These are phyloP conservation scores for Orthosia incerta DNA, from an alignment of 2,888 invertebrate genomes.

Conservation along the genomic window DNA sequence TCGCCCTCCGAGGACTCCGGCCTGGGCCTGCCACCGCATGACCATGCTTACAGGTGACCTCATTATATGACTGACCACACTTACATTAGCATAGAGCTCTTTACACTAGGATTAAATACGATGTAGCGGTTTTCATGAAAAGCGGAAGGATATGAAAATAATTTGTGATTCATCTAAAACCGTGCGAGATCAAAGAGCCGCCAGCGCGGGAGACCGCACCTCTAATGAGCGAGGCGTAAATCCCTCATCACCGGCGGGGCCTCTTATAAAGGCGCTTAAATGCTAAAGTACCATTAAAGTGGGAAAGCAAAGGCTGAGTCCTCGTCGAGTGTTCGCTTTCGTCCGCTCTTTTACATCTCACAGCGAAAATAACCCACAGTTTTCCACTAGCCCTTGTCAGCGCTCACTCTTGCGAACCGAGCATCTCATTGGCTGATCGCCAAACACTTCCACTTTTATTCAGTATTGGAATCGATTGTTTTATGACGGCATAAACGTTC, in stretches of 20 bases:
- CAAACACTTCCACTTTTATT: constrained; percentile 86
- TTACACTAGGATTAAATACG: constrained; percentile 33
- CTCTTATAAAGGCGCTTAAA: constrained; percentile 80
- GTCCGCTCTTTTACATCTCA: constrained; percentile 84
- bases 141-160: constrained; percentile 35
- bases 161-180: constrained; percentile 50
- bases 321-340: constrained; percentile 83
- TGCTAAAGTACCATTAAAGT: constrained; percentile 82
- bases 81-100: constrained; percentile 63
- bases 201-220: constrained; percentile 55
- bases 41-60: constrained; percentile 92
- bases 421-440: constrained; percentile 85
- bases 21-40: constrained; percentile 96
- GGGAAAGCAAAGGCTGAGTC: constrained; percentile 83
- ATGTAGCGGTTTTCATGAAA: constrained; percentile 38
- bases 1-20: constrained; percentile 98
- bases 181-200: constrained; percentile 52
- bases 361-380: constrained; percentile 80
- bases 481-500: constrained; percentile 85
- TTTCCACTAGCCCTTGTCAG: constrained; percentile 78
- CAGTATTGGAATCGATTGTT: constrained; percentile 85
- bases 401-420: constrained; percentile 74
- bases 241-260: constrained; percentile 73
- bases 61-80: constrained; percentile 73
- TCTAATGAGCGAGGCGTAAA: constrained; percentile 80